These are phyloP conservation scores for Lysandra bellargus DNA, from an alignment of 2,888 invertebrate species.

Conservation along the genomic window DNA sequence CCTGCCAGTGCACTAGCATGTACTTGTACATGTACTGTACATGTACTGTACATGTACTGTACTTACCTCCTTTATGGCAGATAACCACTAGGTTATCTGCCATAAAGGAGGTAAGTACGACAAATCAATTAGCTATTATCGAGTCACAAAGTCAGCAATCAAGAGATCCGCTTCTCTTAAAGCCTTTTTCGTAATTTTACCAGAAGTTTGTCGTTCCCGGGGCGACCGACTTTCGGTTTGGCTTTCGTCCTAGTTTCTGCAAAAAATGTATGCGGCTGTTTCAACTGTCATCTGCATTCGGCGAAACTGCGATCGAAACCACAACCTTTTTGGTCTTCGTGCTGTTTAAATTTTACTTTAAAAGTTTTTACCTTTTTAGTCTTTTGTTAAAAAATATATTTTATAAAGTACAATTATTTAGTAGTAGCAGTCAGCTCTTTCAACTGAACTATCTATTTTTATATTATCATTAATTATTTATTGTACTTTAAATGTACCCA, in stretches of 20 bases:
- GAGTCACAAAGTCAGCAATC: no score
- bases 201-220: not conserved
- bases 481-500: no score
- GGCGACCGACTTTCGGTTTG: not conserved
- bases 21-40: no score
- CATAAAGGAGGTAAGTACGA: not conserved
- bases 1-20: no score
- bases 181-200: not conserved
- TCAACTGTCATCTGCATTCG: constrained; percentile 8
- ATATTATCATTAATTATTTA: no score
- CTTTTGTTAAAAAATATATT: not conserved
- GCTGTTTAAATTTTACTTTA: not conserved
- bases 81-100: no score
- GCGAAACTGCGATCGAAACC: not conserved
- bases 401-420: not conserved
- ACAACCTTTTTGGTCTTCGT: not conserved
- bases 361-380: not conserved
- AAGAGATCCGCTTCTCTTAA: no score
- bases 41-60: no score
- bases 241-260: constrained; percentile 14
- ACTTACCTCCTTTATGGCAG: no score
- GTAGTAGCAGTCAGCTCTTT: no score
- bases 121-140: not conserved
- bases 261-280: constrained; percentile 13
- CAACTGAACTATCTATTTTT: no score